A percentile compares a stretch with the other conserved stretches of the same genome.
These are phyloP conservation scores for Eupleurogrammus muticus DNA, from an alignment of 2,797 vertebrate genomes.

Conservation along the genomic window DNA sequence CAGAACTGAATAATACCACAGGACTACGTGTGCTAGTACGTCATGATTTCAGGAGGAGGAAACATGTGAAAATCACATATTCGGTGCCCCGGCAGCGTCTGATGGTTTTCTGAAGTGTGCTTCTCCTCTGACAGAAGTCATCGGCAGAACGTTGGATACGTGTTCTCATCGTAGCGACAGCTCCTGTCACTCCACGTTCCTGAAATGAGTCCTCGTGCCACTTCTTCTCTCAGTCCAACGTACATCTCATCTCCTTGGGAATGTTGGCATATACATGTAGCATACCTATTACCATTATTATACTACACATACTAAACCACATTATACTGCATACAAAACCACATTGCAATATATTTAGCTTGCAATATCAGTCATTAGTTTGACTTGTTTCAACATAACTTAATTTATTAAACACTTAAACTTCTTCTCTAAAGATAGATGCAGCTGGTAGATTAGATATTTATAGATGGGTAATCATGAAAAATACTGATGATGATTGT, in stretches of 20 bases:
- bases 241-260: conserved; percentile 14
- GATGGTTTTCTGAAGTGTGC: conserved; percentile 28
- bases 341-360: neutral
- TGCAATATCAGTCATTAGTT: neutral
- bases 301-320: too few species aligned
- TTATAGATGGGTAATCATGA: neutral
- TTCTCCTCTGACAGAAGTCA: conserved; percentile 56
- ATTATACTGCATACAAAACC: neutral
- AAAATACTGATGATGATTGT: neutral
- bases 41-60: neutral
- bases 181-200: conserved; percentile 52
- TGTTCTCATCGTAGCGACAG: conserved; percentile 62
- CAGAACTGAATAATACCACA: neutral
- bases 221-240: conserved; percentile 41
- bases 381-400: neutral
- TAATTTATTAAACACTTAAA: too few species aligned
- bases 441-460: neutral
- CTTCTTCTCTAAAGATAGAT: conserved; percentile 1
- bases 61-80: conserved; percentile 11
- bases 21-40: too few species aligned
- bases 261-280: neutral
- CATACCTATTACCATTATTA: neutral
- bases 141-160: conserved; percentile 36
- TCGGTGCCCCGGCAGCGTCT: conserved; percentile 20
- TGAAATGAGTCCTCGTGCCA: conserved; percentile 45